A percentile compares a stretch with the other conserved stretches of the same genome.
Conservation (phyloP, 2,113 vertebrate genomes). For the Syrrhaptes paradoxus region DNA sequence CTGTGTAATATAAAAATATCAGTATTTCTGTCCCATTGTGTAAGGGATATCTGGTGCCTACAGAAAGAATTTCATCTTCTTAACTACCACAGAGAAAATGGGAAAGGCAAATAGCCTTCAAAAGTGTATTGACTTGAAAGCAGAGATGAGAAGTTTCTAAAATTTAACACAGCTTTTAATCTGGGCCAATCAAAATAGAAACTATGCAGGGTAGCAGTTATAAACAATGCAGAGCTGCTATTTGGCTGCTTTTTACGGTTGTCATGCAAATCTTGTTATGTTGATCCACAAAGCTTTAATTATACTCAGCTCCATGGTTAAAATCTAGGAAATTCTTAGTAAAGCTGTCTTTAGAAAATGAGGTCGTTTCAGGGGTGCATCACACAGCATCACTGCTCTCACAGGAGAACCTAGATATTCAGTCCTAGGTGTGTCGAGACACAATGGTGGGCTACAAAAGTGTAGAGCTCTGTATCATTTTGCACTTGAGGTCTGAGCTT, state of each 20-base stretch:
- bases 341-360: not conserved
- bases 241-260: not conserved
- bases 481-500: not conserved
- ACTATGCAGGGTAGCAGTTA: not conserved
- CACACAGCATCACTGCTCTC: not conserved
- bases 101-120: constrained; percentile 20
- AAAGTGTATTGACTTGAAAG: constrained; percentile 7
- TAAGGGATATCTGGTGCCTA: not conserved
- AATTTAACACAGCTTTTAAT: not conserved
- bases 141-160: constrained; percentile 15
- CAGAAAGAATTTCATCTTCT: constrained; percentile 11
- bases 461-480: not conserved
- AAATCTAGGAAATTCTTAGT: not conserved
- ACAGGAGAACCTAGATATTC: not conserved
- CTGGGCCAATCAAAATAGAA: not conserved
- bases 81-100: constrained; percentile 25
- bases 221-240: not conserved
- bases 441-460: not conserved
- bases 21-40: constrained; percentile 23
- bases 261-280: not conserved
- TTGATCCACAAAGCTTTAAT: not conserved
- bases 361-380: not conserved
- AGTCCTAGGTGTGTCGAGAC: not conserved
- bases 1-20: constrained; percentile 35
- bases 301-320: not conserved